Base-by-base conservation (phyloP, 1,140 invertebrate species). In the Drosophila sucinea region DNA sequence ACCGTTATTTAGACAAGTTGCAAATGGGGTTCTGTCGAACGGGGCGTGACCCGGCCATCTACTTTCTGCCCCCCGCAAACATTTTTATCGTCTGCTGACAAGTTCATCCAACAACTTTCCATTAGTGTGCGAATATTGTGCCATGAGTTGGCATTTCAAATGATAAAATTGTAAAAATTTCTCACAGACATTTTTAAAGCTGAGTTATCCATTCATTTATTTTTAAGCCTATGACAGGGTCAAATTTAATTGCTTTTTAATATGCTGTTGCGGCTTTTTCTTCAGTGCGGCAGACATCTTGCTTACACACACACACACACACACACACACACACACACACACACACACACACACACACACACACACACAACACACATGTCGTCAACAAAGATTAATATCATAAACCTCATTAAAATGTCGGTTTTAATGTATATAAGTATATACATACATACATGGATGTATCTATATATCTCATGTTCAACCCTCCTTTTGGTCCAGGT, bases 81-180 rank as follows among this genome's bases (percentile, higher is more conserved):
- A 78, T 86, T 86, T 86, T 86, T 87, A 87, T 82, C 76, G 83
- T 82, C 83, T 86, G 83, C 82, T 86, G 82, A 82, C 82, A 86
- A 86, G 86, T 86, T 86, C 79, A 79, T 79, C 61, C 68, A 17
- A 41, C 44, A 86, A 82, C 75, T 87, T 86, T 87, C 76, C 83
- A 86, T 86, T 87, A 86, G 83, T 70, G 66, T 56, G 33, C n/a
- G 3, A 38, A 54, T 1, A 69, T 17, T 60, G 51, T 69, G 17
- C 33, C 57, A 69, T 65, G 65, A 57, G 61, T 47, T 65, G 70
- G 32, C 61, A 66, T 69, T 69, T 54, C 40, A 70, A 62, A 51
- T 47, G 2, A 17, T 17, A 44, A 44, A 17, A 44, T 44, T 41
- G 8, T 11, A 40, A 40, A 40, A 33, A 33, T 33, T 55, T 56